These are phyloP conservation scores for Maniola hyperantus DNA, from an alignment of 2,888 invertebrate genomes.

Conservation along the genomic window DNA sequence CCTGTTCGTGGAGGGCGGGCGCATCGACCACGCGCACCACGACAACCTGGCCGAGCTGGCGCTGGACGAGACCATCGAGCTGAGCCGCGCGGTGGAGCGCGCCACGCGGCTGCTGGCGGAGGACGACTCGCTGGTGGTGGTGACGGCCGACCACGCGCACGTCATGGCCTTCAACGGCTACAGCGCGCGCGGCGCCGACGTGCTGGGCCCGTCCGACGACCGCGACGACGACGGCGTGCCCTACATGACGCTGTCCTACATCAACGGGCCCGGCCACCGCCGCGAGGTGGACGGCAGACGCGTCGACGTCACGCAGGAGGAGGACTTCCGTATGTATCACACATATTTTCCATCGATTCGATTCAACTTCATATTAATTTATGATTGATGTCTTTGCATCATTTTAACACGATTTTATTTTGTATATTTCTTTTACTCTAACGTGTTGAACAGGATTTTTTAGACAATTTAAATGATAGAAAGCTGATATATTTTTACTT, in stretches of 20 bases:
- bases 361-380: no score
- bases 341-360: no score
- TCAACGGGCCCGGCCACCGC: constrained; percentile 84
- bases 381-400: no score
- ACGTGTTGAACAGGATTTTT: no score
- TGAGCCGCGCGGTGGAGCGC: constrained; percentile 82
- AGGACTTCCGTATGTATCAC: no score
- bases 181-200: constrained; percentile 75
- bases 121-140: constrained; percentile 89
- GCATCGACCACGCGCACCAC: constrained; percentile 88
- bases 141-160: constrained; percentile 90
- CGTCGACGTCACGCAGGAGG: constrained; percentile 70
- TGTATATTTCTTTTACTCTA: no score
- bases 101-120: constrained; percentile 68
- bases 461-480: no score
- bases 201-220: constrained; percentile 65
- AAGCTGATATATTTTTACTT: no score
- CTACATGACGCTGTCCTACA: constrained; percentile 84
- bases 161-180: constrained; percentile 87
- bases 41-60: constrained; percentile 81
- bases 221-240: constrained; percentile 75
- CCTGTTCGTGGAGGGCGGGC: constrained; percentile 88
- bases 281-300: constrained; percentile 62
- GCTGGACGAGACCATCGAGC: constrained; percentile 86
- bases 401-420: no score